These are phyloP conservation scores for Pangasius mekongensis DNA, from an alignment of 2,797 vertebrate species.

Conservation along the genomic window DNA sequence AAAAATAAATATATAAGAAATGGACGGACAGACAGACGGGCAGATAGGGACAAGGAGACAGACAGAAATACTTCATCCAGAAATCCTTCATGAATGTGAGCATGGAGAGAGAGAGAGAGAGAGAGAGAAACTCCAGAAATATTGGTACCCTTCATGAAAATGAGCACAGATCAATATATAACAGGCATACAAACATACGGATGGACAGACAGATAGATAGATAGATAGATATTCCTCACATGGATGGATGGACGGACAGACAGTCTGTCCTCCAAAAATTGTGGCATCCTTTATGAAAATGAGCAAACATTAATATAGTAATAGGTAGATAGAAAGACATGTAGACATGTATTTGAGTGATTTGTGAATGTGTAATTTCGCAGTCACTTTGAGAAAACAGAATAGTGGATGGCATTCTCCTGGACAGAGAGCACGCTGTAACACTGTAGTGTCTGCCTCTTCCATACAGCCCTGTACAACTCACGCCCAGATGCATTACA, in stretches of 20 bases:
- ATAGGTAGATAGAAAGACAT: neutral
- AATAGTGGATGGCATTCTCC: neutral
- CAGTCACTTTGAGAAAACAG: neutral
- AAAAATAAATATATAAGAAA: neutral
- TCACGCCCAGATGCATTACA: conserved; percentile 2
- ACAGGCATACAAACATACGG: neutral
- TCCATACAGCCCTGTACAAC: neutral
- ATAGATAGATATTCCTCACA: neutral
- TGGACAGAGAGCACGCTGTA: neutral
- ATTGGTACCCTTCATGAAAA: neutral
- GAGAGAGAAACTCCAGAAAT: neutral
- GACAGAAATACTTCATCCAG: neutral
- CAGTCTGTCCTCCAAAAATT: neutral
- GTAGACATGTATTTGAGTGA: neutral
- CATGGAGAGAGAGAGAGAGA: neutral
- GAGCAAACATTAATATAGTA: neutral
- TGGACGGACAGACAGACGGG: neutral
- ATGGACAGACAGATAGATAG: neutral
- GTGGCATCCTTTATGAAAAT: neutral
- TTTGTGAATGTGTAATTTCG: neutral
- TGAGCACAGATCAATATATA: neutral
- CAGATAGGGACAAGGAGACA: neutral
- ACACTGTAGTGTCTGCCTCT: neutral
- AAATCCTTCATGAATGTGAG: neutral
- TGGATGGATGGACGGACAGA: neutral